Evolutionary conservation across 2,113 vertebrate genomes (phyloP).

Genomic region (Etia nguti): DNA sequence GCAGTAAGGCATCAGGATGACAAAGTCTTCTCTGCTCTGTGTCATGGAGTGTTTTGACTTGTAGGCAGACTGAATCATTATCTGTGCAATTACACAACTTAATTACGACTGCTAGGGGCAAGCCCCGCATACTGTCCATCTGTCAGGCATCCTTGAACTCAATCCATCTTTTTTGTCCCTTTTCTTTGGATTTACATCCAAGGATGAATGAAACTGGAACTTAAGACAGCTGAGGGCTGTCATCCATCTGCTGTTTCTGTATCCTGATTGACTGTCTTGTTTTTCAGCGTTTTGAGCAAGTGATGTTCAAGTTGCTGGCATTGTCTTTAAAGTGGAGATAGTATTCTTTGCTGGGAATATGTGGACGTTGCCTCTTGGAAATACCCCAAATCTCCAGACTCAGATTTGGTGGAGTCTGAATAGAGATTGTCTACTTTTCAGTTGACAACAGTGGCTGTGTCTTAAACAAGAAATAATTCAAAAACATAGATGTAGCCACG

Average conservation of each 20-base stretch:
- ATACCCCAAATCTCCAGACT: not conserved
- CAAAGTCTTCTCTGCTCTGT: constrained; percentile 34
- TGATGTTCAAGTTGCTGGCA: not conserved
- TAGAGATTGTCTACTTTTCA: not conserved
- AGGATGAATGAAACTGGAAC: not conserved
- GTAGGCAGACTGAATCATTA: constrained; percentile 59
- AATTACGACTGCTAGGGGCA: constrained; percentile 48
- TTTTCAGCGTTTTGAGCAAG: not conserved
- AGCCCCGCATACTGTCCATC: constrained; percentile 47
- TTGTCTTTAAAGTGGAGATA: not conserved
- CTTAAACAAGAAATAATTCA: not conserved
- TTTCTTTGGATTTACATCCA: constrained; percentile 7
- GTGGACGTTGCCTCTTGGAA: not conserved
- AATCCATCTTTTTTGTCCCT: constrained; percentile 36
- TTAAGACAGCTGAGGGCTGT: constrained; percentile 23
- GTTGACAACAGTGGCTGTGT: not conserved
- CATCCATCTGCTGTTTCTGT: constrained; percentile 13
- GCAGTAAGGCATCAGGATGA: constrained; percentile 8
- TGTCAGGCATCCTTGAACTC: constrained; percentile 48
- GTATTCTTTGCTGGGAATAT: not conserved
- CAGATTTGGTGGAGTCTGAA: not conserved
- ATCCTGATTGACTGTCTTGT: not conserved
- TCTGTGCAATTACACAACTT: constrained; percentile 62
- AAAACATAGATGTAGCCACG: not conserved
- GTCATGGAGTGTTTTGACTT: constrained; percentile 48